These are phyloP conservation scores for Sporophila hypoxantha DNA, from an alignment of 2,113 vertebrate species.

Conservation along the genomic window DNA sequence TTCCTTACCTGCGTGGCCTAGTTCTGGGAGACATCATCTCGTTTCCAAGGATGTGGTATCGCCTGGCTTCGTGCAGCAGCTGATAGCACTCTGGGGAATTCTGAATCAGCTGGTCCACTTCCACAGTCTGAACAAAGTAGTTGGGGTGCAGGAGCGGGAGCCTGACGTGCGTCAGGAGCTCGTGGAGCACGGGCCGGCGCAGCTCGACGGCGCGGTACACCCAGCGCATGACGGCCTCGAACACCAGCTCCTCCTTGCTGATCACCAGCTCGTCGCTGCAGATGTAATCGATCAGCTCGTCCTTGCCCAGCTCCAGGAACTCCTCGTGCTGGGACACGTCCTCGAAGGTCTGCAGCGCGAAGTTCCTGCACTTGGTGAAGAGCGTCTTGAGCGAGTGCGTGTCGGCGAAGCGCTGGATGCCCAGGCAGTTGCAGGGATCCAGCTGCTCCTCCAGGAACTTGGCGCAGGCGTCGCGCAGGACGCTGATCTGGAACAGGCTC, in stretches of 20 bases:
- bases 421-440: constrained; percentile 95
- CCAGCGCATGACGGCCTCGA: constrained; percentile 96
- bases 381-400: constrained; percentile 91
- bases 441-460: constrained; percentile 97
- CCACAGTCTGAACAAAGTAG: constrained; percentile 98
- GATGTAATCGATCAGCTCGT: constrained; percentile 93
- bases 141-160: constrained; percentile 92
- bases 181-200: constrained; percentile 83
- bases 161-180: constrained; percentile 89
- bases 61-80: constrained; percentile 91
- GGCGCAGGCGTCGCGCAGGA: constrained; percentile 90
- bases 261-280: constrained; percentile 89
- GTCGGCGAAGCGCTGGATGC: constrained; percentile 94
- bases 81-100: constrained; percentile 94
- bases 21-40: constrained; percentile 99
- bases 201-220: constrained; percentile 85
- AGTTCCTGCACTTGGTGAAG: constrained; percentile 86
- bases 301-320: constrained; percentile 85
- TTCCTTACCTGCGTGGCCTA: constrained; percentile 87
- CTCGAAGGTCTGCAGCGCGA: constrained; percentile 86
- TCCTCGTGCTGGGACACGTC: constrained; percentile 92
- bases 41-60: constrained; percentile 96
- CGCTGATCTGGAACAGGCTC: constrained; percentile 91
- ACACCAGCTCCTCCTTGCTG: constrained; percentile 91
- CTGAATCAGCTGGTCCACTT: constrained; percentile 94